A percentile compares a stretch with the other conserved stretches of the same genome.
Conservation (phyloP, 2,797 vertebrate species). For the Malurus leucopterus region DNA sequence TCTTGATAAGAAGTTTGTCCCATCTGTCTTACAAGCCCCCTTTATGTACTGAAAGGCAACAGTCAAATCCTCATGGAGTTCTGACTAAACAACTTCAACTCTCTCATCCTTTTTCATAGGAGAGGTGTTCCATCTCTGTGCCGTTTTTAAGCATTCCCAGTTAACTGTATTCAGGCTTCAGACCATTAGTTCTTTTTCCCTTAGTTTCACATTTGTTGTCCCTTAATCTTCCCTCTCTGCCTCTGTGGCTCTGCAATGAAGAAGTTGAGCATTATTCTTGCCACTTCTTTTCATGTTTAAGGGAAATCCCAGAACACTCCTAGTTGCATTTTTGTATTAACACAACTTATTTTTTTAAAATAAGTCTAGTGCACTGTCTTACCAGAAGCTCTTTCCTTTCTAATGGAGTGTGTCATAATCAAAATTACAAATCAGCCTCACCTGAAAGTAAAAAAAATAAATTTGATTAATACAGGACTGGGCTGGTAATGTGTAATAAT, state of each 20-base stretch:
- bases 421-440: constrained; percentile 17
- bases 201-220: background rate
- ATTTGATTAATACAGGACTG: constrained; percentile 10
- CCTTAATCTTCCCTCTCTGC: background rate
- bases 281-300: background rate
- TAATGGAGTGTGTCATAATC: background rate
- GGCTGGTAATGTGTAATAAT: constrained; percentile 12
- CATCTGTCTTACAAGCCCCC: background rate
- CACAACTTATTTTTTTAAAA: background rate
- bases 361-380: background rate
- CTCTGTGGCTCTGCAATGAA: background rate
- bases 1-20: background rate
- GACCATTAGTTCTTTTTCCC: background rate
- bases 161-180: background rate
- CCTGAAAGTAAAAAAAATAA: constrained; percentile 27
- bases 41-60: background rate
- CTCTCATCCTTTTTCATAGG: background rate
- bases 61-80: background rate
- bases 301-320: background rate
- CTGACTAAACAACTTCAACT: background rate
- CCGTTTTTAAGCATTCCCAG: background rate
- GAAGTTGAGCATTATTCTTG: background rate
- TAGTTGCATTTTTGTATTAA: background rate
- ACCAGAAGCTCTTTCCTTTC: background rate
- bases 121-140: background rate